A percentile compares a stretch with the other conserved stretches of the same genome.
Evolutionary conservation across 2,797 vertebrate species (phyloP).

Genomic region (Propithecus deckenii): DNA sequence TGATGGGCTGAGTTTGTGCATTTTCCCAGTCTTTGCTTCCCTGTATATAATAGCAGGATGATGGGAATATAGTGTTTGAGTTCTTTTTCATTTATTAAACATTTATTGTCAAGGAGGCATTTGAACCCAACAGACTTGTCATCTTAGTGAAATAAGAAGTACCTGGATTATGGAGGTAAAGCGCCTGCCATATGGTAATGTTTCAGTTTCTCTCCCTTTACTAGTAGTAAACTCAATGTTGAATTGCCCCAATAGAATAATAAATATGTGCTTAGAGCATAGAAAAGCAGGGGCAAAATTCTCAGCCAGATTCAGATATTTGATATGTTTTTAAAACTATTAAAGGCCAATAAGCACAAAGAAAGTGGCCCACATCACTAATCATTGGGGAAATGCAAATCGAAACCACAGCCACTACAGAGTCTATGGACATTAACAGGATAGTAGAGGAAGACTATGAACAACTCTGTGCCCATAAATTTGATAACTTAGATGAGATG

Average conservation of each 20-base stretch:
- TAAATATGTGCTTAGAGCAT: neutral
- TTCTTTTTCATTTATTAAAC: conserved; percentile 34
- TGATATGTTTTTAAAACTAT: neutral
- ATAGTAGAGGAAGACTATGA: neutral
- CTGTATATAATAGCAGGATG: neutral
- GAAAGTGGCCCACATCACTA: neutral
- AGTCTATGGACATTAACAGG: neutral
- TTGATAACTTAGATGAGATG: neutral
- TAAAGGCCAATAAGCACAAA: neutral
- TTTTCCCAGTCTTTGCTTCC: neutral
- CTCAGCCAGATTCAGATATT: neutral
- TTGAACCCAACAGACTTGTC: neutral
- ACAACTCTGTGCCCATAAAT: neutral
- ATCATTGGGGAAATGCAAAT: neutral
- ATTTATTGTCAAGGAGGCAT: conserved; percentile 33
- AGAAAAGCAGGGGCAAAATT: neutral
- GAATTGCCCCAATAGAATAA: neutral
- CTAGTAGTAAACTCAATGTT: neutral
- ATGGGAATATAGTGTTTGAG: neutral
- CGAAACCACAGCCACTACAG: neutral
- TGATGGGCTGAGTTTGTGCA: neutral
- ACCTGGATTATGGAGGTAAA: neutral
- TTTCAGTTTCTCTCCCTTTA: neutral
- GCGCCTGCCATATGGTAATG: neutral
- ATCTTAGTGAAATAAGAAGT: neutral